phyloP scores from a whole-genome alignment of 2,888 invertebrate genomes.

The Deilephila elpenor region DNA sequence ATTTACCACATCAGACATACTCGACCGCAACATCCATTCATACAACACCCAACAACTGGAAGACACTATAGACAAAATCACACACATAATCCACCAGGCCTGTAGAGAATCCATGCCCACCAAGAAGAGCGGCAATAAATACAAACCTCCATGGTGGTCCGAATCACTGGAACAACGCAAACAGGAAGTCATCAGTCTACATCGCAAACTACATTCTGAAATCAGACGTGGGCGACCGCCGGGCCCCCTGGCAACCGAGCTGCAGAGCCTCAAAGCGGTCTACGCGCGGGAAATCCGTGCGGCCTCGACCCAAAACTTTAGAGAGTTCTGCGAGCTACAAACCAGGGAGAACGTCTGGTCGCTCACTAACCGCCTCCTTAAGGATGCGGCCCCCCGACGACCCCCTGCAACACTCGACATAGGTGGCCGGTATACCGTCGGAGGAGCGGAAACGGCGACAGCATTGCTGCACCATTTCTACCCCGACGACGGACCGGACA shows the following conservation, averaged over 20 bases:
- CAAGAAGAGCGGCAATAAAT: neutral
- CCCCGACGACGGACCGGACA: conserved; percentile 27
- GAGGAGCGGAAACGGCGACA: conserved; percentile 32
- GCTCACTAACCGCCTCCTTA: conserved; percentile 39
- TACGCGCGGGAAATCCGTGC: conserved; percentile 31
- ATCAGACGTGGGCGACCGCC: conserved; percentile 23
- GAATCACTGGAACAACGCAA: conserved; percentile 8
- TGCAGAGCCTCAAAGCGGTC: neutral
- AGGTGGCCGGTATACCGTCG: conserved; percentile 30
- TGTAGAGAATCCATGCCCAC: neutral
- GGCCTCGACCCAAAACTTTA: conserved; percentile 36
- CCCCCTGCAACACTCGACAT: conserved; percentile 38
- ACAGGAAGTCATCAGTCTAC: neutral
- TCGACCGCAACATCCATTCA: neutral
- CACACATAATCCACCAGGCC: neutral
- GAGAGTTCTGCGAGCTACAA: conserved; percentile 41
- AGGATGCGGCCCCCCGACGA: conserved; percentile 22
- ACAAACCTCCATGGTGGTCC: conserved; percentile 26
- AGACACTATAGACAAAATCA: neutral
- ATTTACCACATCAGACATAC: neutral
- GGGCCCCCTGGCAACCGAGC: neutral
- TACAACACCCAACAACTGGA: neutral
- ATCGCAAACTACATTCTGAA: conserved; percentile 27
- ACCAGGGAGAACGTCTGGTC: conserved; percentile 42
- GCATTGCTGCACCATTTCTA: conserved; percentile 34